These are phyloP conservation scores for Plutella xylostella DNA, from an alignment of 2,888 invertebrate species.

Conservation along the genomic window DNA sequence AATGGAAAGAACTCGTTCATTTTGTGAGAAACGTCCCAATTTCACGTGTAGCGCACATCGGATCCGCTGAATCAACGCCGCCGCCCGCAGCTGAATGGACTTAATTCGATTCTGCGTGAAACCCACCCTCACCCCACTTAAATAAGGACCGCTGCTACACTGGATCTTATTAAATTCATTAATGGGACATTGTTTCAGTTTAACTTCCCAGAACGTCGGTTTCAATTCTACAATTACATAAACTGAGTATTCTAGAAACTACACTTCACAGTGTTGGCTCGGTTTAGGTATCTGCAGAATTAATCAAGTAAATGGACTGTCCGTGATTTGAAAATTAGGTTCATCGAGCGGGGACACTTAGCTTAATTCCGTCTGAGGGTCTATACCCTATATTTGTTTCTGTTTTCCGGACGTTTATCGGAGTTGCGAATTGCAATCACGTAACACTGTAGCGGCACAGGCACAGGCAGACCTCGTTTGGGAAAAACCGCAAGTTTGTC, in stretches of 20 bases:
- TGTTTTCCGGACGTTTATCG: constrained; percentile 1
- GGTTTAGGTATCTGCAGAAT: no score
- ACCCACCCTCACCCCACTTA: constrained; percentile 51
- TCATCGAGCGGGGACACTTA: no score
- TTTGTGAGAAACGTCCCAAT: background rate
- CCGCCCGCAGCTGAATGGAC: constrained; percentile 60
- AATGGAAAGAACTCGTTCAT: no score
- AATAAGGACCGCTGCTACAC: constrained; percentile 35
- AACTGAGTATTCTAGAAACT: no score
- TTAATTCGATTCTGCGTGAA: constrained; percentile 67
- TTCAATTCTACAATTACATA: background rate
- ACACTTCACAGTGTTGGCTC: no score
- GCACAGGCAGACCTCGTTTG: constrained; percentile 32
- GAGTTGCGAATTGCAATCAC: constrained; percentile 2
- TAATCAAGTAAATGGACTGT: no score
- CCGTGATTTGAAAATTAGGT: no score
- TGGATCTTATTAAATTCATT: constrained; percentile 7
- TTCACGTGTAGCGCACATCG: constrained; percentile 12
- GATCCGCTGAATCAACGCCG: constrained; percentile 58
- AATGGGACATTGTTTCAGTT: constrained; percentile 6
- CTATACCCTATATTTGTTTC: no score
- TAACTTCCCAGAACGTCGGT: no score
- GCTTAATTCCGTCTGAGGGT: no score
- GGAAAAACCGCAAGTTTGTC: constrained; percentile 53
- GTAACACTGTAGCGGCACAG: constrained; percentile 17